These are phyloP conservation scores for Dolichoris vasculosae DNA, from an alignment of 1,140 invertebrate genomes.

Conservation along the genomic window DNA sequence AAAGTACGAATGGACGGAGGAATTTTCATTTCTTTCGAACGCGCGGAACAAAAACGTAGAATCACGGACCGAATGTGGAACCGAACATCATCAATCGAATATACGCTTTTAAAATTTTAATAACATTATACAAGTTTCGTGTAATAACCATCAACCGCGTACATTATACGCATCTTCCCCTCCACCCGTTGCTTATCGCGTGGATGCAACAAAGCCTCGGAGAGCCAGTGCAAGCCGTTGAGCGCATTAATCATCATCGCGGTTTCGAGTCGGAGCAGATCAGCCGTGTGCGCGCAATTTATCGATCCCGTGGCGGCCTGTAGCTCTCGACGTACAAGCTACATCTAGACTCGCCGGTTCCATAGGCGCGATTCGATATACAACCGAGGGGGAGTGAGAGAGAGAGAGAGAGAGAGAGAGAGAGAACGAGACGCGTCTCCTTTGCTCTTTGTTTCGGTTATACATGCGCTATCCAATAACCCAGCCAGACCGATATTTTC, in stretches of 20 bases:
- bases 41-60: background rate
- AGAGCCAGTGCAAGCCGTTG: conserved; percentile 25
- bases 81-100: background rate
- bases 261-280: conserved; percentile 39
- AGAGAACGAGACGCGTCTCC: background rate
- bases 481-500: background rate
- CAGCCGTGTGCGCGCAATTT: conserved; percentile 41
- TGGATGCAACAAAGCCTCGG: conserved; percentile 27
- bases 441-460: background rate
- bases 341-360: background rate
- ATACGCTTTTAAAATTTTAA: conserved; percentile 18
- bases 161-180: conserved; percentile 1
- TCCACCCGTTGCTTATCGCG: background rate
- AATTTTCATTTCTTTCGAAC: background rate
- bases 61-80: background rate
- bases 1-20: background rate
- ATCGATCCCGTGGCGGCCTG: conserved; percentile 32
- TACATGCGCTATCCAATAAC: background rate
- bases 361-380: background rate
- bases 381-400: background rate
- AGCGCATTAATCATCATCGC: conserved; percentile 52
- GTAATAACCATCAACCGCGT: conserved; percentile 31
- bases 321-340: background rate
- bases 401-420: background rate
- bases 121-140: conserved; percentile 35